Base-by-base conservation (phyloP, 2,113 vertebrate genomes). In the Haplochromis vanheusdeni region DNA sequence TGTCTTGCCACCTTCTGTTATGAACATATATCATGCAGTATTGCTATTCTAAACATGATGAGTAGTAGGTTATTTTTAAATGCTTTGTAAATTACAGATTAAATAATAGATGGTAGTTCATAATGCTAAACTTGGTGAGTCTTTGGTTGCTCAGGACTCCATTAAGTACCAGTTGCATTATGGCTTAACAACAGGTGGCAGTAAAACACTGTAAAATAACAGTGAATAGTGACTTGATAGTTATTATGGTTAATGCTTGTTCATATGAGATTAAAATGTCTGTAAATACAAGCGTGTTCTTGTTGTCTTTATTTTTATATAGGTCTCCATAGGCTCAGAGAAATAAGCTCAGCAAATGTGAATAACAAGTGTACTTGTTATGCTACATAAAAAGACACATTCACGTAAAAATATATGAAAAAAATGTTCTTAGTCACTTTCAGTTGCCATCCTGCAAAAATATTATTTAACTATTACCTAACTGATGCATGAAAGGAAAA, bases 121-220 rank as follows among this genome's bases (percentile, higher is more conserved):
- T n/a, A 54, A 68, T 54, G 35, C 0, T 12, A 14, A 31, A 86
- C 37, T 42, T 19, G 10, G 49, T 81, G 35, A 49, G 45, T 77
- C 23, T 49, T 83, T 68, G 13, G 58, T 35, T 55, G 40, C 83
- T 33, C 9, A 77, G 45, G 26, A 33, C 17, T 77, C 45, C 26
- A 51, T 80, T 56, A 19, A 49, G 60, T 55, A 80, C 47, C 40
- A 82, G 21, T 77, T 84, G 49, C 42, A 6, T n/a, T 55, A 21
- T 35, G 13, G 9, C 7, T 83, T 8, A 89, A 86, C 94, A 94
- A 82, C 86, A 94, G 95, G 91, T 95, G 95, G 94, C 95, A 96
- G 94, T 89, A 93, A 87, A 93, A 89, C 84, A 90, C 80, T 90
- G 85, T 82, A 70, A 37, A 65, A 88, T 10, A 84, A 26, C 3